Evolutionary conservation across 2,113 vertebrate genomes (phyloP), one percentile per base, ranked within the genome.

Genomic region (Chionomys nivalis): DNA sequence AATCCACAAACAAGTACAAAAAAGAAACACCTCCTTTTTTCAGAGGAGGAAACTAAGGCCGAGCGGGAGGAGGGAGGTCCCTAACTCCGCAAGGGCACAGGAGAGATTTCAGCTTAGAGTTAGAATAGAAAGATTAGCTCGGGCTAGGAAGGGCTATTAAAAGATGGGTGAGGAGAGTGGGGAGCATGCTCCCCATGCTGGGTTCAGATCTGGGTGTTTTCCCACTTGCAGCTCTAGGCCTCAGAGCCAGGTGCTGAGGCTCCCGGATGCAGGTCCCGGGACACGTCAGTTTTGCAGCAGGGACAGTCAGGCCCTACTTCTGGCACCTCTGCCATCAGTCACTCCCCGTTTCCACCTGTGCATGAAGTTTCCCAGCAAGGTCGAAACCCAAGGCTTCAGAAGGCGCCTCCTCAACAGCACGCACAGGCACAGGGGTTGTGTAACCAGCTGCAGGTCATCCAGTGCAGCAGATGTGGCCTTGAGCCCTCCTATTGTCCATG

Each of bases 61-160:
- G 65, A 73, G 83, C 36, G 16, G 44, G 24, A 33, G 28, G 31
- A 73, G 31, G 49, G 36, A 81, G 39, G 77, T 42, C 47, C 63
- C 79, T 70, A 89, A 55, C 49, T 39, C 6, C 47, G 17, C 36
- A 94, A 92, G 47, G 61, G 65, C 65, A 72, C 6, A 5, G 79
- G 55, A 44, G 61, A 94, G 85, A 72, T 95, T 52, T 91, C 66
- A 89, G 83, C 72, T 55, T 76, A 94, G 65, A 61, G 75, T 90
- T 85, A 65, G 42, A 21, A 14, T n/a, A 95, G 87, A 87, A 93
- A 91, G 70, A 94, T 44, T 73, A 26, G 47, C 23, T 70, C 61
- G 78, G 31, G 33, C 36, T 17, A 72, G 52, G 72, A 93, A 82
- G 36, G 42, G 11, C 63, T 90, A 68, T 87, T 94, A 72, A 88